Conservation (phyloP, 2,113 vertebrate genomes). For the Haemorhous mexicanus region DNA sequence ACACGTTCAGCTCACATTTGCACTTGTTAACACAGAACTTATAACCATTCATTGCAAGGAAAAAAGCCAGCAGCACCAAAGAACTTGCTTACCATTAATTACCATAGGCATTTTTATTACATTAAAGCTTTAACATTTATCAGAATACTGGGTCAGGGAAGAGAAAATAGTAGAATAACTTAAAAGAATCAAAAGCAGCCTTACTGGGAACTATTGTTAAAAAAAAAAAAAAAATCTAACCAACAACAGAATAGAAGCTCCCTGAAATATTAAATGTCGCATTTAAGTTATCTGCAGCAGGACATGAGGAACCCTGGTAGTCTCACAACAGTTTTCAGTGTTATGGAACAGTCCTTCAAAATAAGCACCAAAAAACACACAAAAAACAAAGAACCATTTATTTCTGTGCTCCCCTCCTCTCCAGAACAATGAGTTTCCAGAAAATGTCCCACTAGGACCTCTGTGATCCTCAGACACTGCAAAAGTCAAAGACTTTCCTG, state of each 20-base stretch:
- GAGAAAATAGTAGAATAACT: constrained; percentile 12
- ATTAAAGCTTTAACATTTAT: constrained; percentile 40
- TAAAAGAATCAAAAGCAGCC: background rate
- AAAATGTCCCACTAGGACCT: background rate
- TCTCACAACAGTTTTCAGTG: background rate
- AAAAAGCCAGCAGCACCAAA: background rate
- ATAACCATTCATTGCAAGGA: background rate
- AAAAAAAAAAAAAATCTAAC: background rate
- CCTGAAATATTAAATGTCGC: background rate
- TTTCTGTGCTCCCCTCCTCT: background rate
- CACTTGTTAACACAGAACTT: background rate
- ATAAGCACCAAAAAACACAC: background rate
- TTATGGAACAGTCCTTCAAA: background rate
- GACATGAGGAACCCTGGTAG: background rate
- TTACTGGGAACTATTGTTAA: background rate
- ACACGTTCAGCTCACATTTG: background rate
- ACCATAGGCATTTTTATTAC: constrained; percentile 15
- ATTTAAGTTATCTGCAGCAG: background rate
- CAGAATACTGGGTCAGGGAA: background rate
- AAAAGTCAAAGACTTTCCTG: background rate
- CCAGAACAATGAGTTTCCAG: background rate
- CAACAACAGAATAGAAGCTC: background rate
- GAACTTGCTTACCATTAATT: background rate
- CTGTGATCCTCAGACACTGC: background rate
- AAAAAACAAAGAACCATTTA: background rate